Evolutionary conservation across 2,113 vertebrate genomes (phyloP).

Genomic region (Istiophorus platypterus): DNA sequence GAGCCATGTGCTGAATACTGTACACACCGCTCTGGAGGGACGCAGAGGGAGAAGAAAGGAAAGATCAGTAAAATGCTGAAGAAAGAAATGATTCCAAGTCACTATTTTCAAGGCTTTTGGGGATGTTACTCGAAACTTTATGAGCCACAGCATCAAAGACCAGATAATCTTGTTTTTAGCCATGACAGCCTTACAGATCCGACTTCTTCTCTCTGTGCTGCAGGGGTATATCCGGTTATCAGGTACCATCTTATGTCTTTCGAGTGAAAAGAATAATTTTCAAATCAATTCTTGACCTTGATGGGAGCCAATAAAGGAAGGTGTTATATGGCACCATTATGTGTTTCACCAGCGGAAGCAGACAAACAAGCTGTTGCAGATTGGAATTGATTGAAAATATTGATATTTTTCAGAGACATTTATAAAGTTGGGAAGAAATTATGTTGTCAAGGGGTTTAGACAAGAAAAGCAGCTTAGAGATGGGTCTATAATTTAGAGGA

Average conservation of each 20-base stretch:
- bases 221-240: neutral
- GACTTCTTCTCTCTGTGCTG: neutral
- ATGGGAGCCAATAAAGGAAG: neutral
- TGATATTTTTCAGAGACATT: constrained; percentile 45
- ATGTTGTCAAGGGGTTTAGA: neutral
- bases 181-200: neutral
- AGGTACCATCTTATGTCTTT: neutral
- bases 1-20: constrained; percentile 89
- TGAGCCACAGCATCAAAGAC: neutral
- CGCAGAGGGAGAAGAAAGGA: too few relatives aligned
- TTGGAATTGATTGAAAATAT: constrained; percentile 51
- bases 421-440: neutral
- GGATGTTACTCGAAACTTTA: neutral
- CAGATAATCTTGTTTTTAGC: neutral
- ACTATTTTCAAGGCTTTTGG: neutral
- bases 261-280: neutral
- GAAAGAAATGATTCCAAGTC: neutral
- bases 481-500: neutral
- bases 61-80: constrained; percentile 1
- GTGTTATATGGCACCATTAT: neutral
- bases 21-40: constrained; percentile 80
- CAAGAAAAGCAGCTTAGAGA: constrained; percentile 39
- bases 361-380: constrained; percentile 37
- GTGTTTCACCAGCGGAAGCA: constrained; percentile 18
- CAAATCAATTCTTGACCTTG: neutral